These are phyloP conservation scores for Phymatocera aterrima DNA, from an alignment of 2,888 invertebrate species.

Conservation along the genomic window DNA sequence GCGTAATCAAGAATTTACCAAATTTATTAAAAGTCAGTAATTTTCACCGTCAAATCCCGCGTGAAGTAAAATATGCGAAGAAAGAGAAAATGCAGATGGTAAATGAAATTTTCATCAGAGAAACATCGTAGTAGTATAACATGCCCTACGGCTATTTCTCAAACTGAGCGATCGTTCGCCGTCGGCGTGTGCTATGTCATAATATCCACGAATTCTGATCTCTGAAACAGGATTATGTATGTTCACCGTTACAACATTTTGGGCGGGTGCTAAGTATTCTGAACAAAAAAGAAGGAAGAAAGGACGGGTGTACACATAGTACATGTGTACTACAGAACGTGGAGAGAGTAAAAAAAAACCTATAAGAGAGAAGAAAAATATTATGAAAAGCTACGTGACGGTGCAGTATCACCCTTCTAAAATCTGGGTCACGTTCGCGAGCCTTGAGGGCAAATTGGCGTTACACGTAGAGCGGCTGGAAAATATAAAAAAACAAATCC, in stretches of 20 bases:
- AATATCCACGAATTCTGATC: too few species aligned
- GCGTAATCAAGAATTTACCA: too few species aligned
- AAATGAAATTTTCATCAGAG: not conserved
- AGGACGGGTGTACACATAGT: not conserved
- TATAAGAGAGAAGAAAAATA: not conserved
- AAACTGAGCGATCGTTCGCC: not conserved
- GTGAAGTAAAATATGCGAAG: not conserved
- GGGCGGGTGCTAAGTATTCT: not conserved
- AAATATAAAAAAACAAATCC: not conserved
- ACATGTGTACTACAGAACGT: not conserved
- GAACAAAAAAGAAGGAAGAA: not conserved
- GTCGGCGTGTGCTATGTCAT: not conserved
- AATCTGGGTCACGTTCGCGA: slow-evolving; percentile 41
- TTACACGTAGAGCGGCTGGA: not conserved
- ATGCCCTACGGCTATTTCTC: not conserved
- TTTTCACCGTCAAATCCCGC: not conserved
- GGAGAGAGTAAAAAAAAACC: not conserved
- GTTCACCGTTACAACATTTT: slow-evolving; percentile 18
- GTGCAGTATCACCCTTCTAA: slow-evolving; percentile 30
- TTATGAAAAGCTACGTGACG: slow-evolving; percentile 37
- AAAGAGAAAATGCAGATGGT: not conserved
- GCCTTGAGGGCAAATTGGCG: slow-evolving; percentile 34
- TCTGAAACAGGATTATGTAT: too few species aligned
- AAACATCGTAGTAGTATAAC: not conserved
- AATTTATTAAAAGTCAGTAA: too few species aligned